phyloP scores from a whole-genome alignment of 2,888 invertebrate genomes.

The Strigamia transsilvanica region DNA sequence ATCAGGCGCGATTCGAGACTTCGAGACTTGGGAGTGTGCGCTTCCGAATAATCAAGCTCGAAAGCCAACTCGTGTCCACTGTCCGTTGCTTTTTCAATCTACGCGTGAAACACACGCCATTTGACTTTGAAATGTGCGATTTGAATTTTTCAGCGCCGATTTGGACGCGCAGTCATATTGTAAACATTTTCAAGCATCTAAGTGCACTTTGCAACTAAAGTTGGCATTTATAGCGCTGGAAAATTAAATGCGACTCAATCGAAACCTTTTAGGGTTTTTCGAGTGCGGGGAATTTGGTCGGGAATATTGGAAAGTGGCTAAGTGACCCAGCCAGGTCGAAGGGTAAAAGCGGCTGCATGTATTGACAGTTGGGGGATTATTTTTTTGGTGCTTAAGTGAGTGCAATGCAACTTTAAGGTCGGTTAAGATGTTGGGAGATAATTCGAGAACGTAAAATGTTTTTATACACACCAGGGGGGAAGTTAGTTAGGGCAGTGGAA shows the following conservation, averaged over 20 bases:
- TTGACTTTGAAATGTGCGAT: no score
- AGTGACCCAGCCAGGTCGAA: no score
- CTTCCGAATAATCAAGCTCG: neutral
- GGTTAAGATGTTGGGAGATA: neutral
- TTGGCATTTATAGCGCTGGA: neutral
- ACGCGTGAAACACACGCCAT: no score
- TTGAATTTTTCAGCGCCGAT: neutral
- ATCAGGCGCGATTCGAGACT: no score
- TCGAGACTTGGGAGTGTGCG: no score
- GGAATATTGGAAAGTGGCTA: neutral
- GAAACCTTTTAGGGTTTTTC: neutral
- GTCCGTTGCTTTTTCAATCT: no score
- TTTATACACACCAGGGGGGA: neutral
- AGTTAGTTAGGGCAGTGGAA: neutral
- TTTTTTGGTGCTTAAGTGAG: neutral
- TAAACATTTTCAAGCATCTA: neutral
- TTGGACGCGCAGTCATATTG: no score
- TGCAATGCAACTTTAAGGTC: neutral
- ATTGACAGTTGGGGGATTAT: no score
- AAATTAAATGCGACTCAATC: neutral
- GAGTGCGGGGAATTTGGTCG: neutral
- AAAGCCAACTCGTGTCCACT: constrained; percentile 10
- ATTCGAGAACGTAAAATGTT: neutral
- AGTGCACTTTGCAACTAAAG: neutral
- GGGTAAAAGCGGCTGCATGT: no score